Conservation (phyloP, 2,797 vertebrate genomes). For the Eremophila alpestris region DNA sequence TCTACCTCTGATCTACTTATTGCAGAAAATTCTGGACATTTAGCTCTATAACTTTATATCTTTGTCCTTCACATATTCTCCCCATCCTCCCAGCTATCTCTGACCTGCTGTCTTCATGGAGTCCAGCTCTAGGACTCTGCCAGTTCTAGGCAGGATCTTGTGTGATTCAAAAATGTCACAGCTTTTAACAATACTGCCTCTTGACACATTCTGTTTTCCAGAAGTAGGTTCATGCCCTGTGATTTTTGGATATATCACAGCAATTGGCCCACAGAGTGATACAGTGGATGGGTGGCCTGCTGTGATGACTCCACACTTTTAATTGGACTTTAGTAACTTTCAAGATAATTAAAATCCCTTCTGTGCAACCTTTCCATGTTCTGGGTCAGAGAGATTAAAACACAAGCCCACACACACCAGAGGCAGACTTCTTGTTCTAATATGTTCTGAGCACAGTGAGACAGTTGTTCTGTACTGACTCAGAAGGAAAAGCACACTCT, state of each 20-base stretch:
- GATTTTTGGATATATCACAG: background rate
- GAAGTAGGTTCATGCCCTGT: background rate
- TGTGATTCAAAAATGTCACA: background rate
- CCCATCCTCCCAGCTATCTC: background rate
- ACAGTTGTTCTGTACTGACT: conserved; percentile 54
- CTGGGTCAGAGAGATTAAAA: conserved; percentile 40
- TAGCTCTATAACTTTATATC: background rate
- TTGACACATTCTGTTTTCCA: conserved; percentile 16
- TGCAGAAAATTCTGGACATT: background rate
- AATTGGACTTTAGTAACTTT: conserved; percentile 12
- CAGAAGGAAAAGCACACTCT: conserved; percentile 60
- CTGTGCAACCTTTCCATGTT: conserved; percentile 22
- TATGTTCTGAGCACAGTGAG: conserved; percentile 32
- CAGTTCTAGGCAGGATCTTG: background rate
- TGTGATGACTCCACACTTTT: background rate
- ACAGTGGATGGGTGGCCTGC: background rate
- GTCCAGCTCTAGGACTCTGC: background rate
- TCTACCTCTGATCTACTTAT: background rate
- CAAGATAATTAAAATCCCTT: conserved; percentile 33
- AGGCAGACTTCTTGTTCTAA: conserved; percentile 44
- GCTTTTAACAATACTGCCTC: background rate
- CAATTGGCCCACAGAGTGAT: background rate
- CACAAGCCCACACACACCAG: background rate
- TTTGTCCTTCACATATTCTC: background rate
- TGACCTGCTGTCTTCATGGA: background rate